Evolutionary conservation across 1,140 invertebrate genomes (phyloP).

Genomic region (Notospermus geniculatus): DNA sequence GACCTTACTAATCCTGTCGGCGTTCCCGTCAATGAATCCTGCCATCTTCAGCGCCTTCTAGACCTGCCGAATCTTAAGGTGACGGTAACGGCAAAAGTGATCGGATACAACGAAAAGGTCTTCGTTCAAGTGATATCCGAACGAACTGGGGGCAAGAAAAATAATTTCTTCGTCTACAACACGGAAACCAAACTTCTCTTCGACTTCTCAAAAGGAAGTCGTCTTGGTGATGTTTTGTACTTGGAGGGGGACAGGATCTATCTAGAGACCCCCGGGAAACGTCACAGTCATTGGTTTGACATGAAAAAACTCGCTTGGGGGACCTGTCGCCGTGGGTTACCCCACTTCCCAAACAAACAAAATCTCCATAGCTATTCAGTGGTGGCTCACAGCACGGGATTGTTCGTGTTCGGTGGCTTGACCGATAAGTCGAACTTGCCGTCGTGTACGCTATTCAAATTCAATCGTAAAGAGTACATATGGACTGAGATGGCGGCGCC

Average conservation of each 20-base stretch:
- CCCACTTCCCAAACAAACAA: conserved; percentile 22
- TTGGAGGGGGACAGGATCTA: conserved; percentile 26
- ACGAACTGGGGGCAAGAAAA: conserved; percentile 16
- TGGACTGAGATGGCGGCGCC: conserved; percentile 31
- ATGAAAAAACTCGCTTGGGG: conserved; percentile 24
- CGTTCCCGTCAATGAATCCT: too few species aligned
- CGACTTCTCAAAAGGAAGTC: conserved; percentile 25
- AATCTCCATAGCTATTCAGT: conserved; percentile 24
- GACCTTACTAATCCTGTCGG: not conserved
- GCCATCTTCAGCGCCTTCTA: too few species aligned
- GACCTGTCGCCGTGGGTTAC: conserved; percentile 17
- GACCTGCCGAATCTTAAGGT: conserved; percentile 20
- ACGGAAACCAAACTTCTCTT: conserved; percentile 11
- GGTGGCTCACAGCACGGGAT: conserved; percentile 23
- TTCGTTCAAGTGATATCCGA: conserved; percentile 23
- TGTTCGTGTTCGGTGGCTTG: conserved; percentile 39
- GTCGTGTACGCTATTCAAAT: conserved; percentile 23
- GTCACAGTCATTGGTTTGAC: conserved; percentile 22
- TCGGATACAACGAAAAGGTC: conserved; percentile 26
- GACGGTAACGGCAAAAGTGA: conserved; percentile 23
- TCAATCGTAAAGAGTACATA: conserved; percentile 21
- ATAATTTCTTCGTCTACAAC: conserved; percentile 25
- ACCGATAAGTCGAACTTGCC: conserved; percentile 16
- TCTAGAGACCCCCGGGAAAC: conserved; percentile 31
- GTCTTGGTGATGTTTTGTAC: conserved; percentile 27